Evolutionary conservation across 1,140 invertebrate species (phyloP).

Genomic region (Trachymyrmex cornetzi): DNA sequence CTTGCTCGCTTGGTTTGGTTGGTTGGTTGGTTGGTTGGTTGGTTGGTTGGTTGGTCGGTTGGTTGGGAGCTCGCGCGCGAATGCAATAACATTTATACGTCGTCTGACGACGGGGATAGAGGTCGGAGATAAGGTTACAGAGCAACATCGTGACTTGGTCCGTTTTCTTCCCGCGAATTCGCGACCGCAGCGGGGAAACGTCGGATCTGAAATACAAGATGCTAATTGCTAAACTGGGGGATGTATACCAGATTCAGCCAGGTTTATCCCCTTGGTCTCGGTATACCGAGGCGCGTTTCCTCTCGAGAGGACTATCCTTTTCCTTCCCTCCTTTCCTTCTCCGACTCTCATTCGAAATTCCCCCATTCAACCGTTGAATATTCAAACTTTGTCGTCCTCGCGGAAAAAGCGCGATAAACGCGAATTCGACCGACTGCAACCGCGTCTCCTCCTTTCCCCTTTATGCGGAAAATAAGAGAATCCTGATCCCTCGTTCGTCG

Average conservation of each 20-base stretch:
- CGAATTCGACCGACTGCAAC: constrained; percentile 49
- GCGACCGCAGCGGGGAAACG: constrained; percentile 68
- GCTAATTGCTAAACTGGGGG: constrained; percentile 78
- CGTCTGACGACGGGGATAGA: not conserved
- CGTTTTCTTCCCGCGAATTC: constrained; percentile 68
- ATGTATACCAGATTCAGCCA: constrained; percentile 77
- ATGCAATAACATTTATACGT: constrained; percentile 69
- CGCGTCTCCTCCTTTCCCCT: constrained; percentile 24
- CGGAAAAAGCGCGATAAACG: constrained; percentile 73
- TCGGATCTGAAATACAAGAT: constrained; percentile 78
- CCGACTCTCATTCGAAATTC: constrained; percentile 30
- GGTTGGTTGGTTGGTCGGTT: constrained; percentile 16
- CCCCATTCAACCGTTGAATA: constrained; percentile 74
- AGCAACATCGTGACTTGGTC: constrained; percentile 59
- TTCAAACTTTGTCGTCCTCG: constrained; percentile 71
- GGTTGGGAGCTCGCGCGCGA: constrained; percentile 14
- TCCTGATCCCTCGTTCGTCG: constrained; percentile 8
- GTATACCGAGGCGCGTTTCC: constrained; percentile 54
- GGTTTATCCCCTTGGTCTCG: constrained; percentile 70
- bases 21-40: not conserved
- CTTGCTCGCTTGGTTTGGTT: not conserved
- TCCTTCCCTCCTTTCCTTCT: not conserved
- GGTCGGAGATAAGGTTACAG: not conserved
- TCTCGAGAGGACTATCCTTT: not conserved
- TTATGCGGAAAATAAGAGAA: constrained; percentile 42